These are phyloP conservation scores for Cepaea hortensis DNA, from an alignment of 2,888 invertebrate genomes.

Conservation along the genomic window DNA sequence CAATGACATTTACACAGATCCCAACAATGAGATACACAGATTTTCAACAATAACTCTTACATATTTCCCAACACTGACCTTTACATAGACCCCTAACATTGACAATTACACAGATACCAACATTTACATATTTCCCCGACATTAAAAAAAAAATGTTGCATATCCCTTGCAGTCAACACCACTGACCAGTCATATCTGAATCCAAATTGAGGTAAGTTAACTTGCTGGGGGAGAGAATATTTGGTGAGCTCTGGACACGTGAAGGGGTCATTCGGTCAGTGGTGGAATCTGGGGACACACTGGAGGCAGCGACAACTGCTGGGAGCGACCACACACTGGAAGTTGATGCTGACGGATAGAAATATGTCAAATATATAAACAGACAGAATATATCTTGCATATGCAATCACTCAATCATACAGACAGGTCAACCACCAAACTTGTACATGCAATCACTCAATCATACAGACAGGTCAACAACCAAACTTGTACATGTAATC, in stretches of 20 bases:
- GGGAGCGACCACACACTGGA: conserved; percentile 40
- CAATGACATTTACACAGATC: too few species aligned
- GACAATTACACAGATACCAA: too few species aligned
- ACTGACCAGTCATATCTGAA: neutral
- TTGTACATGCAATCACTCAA: neutral
- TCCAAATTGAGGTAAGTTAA: conserved; percentile 24
- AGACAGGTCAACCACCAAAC: neutral
- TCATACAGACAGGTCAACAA: neutral
- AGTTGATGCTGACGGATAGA: neutral
- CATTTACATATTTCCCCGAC: too few species aligned
- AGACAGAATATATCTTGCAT: neutral
- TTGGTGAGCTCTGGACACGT: neutral
- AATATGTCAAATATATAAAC: neutral
- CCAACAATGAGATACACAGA: too few species aligned
- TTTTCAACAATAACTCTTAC: too few species aligned
- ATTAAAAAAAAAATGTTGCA: too few species aligned
- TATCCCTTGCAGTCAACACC: too few species aligned
- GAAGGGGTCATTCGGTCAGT: neutral
- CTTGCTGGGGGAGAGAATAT: conserved; percentile 32
- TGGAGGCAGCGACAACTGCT: neutral
- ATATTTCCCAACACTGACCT: too few species aligned
- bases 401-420: too few species aligned
- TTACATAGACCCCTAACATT: too few species aligned
- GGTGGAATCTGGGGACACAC: conserved; percentile 24
- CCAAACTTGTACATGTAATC: too few species aligned